phyloP scores from a whole-genome alignment of 2,888 invertebrate genomes.

The Erpobdella octoculata region DNA sequence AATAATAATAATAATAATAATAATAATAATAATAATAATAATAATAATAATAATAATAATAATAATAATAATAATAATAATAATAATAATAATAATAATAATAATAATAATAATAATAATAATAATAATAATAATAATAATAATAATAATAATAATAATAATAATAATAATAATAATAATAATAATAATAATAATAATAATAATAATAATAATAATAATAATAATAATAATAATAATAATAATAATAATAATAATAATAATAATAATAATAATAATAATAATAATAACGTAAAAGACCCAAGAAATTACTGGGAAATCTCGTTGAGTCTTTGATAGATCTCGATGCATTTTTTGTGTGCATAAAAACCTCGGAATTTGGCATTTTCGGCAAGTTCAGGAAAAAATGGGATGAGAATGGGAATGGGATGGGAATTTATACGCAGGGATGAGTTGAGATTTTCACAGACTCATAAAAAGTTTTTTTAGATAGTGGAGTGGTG shows the following conservation, averaged over 20 bases:
- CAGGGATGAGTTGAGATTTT: too few relatives aligned
- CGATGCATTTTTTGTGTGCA: too few relatives aligned
- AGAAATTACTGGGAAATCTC: too few relatives aligned
- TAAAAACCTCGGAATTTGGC: too few relatives aligned
- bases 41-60: background rate
- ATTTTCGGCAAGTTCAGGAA: too few relatives aligned
- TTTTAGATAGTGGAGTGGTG: too few relatives aligned
- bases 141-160: conserved; percentile 24
- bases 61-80: background rate
- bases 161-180: conserved; percentile 12
- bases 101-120: conserved; percentile 20
- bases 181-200: background rate
- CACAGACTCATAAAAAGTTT: too few relatives aligned
- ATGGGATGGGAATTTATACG: too few relatives aligned
- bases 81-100: background rate
- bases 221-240: conserved; percentile 22
- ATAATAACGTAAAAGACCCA: background rate
- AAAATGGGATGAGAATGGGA: too few relatives aligned
- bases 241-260: conserved; percentile 26
- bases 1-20: background rate
- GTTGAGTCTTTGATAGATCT: too few relatives aligned
- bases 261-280: conserved; percentile 25
- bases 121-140: conserved; percentile 24
- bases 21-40: background rate
- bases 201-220: conserved; percentile 16